Base-by-base conservation (phyloP, 2,113 vertebrate genomes). In the Periophthalmodon schlosseri region DNA sequence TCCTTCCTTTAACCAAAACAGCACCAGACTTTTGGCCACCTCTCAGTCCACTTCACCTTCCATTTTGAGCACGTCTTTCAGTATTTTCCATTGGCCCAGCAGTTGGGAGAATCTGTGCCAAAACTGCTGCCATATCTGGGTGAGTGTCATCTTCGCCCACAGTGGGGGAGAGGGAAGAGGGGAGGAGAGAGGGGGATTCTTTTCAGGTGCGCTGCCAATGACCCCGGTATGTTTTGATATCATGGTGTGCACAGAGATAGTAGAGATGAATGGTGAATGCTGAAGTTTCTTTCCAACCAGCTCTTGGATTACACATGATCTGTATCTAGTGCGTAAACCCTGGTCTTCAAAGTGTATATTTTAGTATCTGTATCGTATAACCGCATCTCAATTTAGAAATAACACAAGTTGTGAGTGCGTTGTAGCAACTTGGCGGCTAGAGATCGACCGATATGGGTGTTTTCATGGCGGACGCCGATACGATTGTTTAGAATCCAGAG, bases 111-210 rank as follows among this genome's bases (percentile, higher is more conserved):
- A 24, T 65, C 64, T 16, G 13, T 84, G 89, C 91, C 90, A 91
- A 69, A 84, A 79, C 69, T 77, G 85, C 85, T 77, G 87, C 86
- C 75, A 79, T 73, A 79, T 73, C 84, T 80, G 71, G 69, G 84
- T 78, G 80, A 78, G 79, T 84, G 88, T 88, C 90, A 84, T 84
- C 84, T 91, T 91, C 81, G 77, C 78, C 84, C 87, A 85, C 90
- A 88, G 89, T 88, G 75, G 88, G 88, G 83, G 80, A 80, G 74
- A 84, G 71, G 71, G 70, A 81, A 70, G 71, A 73, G 72, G 57
- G 13, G 73, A 50, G 71, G 65, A 73, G 70, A 68, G 70, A 33
- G 83, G 63, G 49, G 70, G 85, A 81, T 83, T 81, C 84, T 77
- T 63, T 79, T 61, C 34, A 70, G 56, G 6, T n/a, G 6, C 33